phyloP scores from a whole-genome alignment of 2,888 invertebrate genomes.

The Ectropis crepuscularia region DNA sequence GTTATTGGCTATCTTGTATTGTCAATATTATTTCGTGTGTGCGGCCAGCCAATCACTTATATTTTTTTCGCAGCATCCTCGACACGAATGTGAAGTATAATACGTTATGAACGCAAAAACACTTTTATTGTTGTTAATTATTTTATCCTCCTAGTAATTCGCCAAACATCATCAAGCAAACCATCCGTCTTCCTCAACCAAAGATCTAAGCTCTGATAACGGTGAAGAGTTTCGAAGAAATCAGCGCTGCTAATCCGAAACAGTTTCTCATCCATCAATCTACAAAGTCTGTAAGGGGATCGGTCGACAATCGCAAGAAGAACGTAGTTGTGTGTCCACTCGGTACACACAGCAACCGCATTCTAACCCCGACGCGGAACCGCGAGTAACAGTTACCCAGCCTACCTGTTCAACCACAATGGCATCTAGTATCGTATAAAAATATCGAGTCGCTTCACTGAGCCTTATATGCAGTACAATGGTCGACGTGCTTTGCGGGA shows the following conservation, averaged over 20 bases:
- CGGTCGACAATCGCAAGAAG: conserved; percentile 25
- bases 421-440: conserved; percentile 75
- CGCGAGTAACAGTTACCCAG: conserved; percentile 43
- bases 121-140: background rate
- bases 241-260: conserved; percentile 6
- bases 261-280: conserved; percentile 16
- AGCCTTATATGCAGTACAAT: conserved; percentile 81
- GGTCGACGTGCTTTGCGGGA: conserved; percentile 76
- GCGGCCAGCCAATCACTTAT: too few relatives aligned
- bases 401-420: conserved; percentile 60
- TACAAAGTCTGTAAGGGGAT: conserved; percentile 21
- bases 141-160: background rate
- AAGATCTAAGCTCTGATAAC: background rate
- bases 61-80: too few relatives aligned
- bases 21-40: too few relatives aligned
- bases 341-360: conserved; percentile 28
- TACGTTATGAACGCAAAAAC: background rate
- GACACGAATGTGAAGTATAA: too few relatives aligned
- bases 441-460: conserved; percentile 72
- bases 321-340: conserved; percentile 9
- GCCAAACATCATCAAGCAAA: background rate
- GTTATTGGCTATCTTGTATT: too few relatives aligned
- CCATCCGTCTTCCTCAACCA: background rate
- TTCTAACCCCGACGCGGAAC: conserved; percentile 44
- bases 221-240: conserved; percentile 11